phyloP scores from a whole-genome alignment of 23 tunicate genomes.

The Clavelina lepadiformis region DNA sequence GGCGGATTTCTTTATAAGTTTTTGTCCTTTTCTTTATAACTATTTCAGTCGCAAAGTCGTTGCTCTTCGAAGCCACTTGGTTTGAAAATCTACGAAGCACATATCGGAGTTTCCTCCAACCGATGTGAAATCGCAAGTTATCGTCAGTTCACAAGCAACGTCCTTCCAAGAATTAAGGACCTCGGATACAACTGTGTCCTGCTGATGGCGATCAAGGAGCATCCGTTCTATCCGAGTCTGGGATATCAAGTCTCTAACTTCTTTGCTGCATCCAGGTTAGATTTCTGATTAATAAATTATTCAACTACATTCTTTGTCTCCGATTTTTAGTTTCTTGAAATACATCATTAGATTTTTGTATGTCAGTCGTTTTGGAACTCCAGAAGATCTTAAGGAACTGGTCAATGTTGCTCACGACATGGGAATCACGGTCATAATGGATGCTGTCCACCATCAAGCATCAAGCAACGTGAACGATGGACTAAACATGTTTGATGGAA shows the following conservation, averaged over 20 bases:
- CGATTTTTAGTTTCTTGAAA: no score
- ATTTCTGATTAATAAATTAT: background rate
- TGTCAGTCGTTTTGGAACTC: conserved; percentile 53
- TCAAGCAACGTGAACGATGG: conserved; percentile 18
- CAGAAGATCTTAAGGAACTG: conserved; percentile 47
- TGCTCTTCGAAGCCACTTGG: conserved; percentile 50
- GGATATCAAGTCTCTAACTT: conserved; percentile 64
- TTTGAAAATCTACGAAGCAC: conserved; percentile 81
- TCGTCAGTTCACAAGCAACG: conserved; percentile 58
- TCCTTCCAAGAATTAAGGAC: conserved; percentile 70
- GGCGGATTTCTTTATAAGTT: no score
- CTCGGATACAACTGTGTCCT: conserved; percentile 87
- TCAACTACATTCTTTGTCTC: no score
- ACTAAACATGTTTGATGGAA: conserved; percentile 43
- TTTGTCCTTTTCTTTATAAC: no score
- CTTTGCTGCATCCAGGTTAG: conserved; percentile 68
- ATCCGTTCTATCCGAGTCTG: conserved; percentile 50
- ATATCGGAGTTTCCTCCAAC: conserved; percentile 76
- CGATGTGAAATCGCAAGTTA: conserved; percentile 53
- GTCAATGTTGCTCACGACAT: conserved; percentile 32
- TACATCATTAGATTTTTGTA: background rate
- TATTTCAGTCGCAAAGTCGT: conserved; percentile 20
- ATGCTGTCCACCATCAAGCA: conserved; percentile 42
- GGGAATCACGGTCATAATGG: conserved; percentile 56
- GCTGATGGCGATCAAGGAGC: conserved; percentile 87